These are phyloP conservation scores for Harmothoe impar DNA, from an alignment of 2,888 invertebrate species.

Conservation along the genomic window DNA sequence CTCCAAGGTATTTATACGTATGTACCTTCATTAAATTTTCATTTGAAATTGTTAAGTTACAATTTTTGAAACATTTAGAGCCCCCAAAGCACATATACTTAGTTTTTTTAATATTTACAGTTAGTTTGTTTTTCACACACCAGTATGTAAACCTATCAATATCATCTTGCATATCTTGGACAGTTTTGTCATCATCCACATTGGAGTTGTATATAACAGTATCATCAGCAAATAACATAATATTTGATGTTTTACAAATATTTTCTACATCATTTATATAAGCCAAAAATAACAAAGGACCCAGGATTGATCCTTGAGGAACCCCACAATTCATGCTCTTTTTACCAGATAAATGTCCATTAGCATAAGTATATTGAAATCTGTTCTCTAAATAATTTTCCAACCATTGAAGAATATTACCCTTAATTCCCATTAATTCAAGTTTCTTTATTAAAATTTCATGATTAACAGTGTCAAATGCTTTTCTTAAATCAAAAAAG, in stretches of 20 bases:
- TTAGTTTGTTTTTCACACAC: not conserved
- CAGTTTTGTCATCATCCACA: not conserved
- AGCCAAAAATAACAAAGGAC: not conserved
- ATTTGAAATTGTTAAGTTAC: not conserved
- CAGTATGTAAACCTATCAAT: too few species aligned
- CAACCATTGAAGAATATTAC: too few species aligned
- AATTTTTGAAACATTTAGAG: not conserved
- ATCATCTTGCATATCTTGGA: not conserved
- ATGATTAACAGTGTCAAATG: too few species aligned
- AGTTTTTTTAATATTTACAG: too few species aligned
- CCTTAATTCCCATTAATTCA: too few species aligned
- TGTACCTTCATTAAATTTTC: not conserved
- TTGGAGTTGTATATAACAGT: too few species aligned
- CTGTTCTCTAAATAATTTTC: too few species aligned
- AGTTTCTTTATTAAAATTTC: too few species aligned
- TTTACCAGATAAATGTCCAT: not conserved
- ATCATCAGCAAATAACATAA: too few species aligned
- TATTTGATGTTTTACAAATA: too few species aligned
- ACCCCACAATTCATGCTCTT: not conserved
- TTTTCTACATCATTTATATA: too few species aligned
- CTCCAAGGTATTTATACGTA: not conserved
- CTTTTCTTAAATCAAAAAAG: too few species aligned
- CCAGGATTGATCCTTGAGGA: conserved; percentile 8
- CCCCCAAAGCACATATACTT: not conserved
- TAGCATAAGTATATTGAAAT: not conserved